A percentile compares a stretch with the other conserved stretches of the same genome.
Evolutionary conservation across 2,113 vertebrate species (phyloP).

Genomic region (Seriola dumerili): DNA sequence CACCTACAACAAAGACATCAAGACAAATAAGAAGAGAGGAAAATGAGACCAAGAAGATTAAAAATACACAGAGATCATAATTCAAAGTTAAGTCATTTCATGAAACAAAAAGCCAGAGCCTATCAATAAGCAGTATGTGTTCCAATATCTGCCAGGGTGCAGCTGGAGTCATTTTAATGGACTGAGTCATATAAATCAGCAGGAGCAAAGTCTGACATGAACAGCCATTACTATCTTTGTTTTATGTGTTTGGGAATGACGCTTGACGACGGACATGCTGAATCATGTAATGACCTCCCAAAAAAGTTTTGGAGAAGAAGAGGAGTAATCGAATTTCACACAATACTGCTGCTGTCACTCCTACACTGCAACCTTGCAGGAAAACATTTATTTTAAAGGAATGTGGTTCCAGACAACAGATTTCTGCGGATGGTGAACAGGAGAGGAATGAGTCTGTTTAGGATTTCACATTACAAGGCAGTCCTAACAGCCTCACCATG

Average conservation of each 20-base stretch:
- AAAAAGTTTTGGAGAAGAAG: background rate
- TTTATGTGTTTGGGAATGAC: conserved; percentile 4
- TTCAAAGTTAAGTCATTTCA: background rate
- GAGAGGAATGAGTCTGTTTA: conserved; percentile 4
- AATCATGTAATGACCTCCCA: background rate
- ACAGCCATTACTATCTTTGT: background rate
- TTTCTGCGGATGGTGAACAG: conserved; percentile 16
- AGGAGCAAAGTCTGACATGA: conserved; percentile 34
- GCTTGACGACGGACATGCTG: background rate
- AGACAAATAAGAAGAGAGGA: background rate
- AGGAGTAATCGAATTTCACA: background rate
- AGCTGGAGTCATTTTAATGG: background rate
- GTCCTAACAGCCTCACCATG: background rate
- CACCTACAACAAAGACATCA: conserved; percentile 82
- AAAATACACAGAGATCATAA: background rate
- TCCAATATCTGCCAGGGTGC: background rate
- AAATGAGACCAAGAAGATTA: background rate
- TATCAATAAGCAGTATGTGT: background rate
- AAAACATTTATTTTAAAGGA: conserved; percentile 2
- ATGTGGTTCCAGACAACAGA: background rate
- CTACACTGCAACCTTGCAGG: conserved; percentile 14
- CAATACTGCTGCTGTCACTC: background rate
- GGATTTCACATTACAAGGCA: conserved; percentile 1
- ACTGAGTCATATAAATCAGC: conserved; percentile 1
- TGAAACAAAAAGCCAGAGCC: background rate